Base-by-base conservation (phyloP, 1,140 invertebrate species). In the Drosophila neocordata region DNA sequence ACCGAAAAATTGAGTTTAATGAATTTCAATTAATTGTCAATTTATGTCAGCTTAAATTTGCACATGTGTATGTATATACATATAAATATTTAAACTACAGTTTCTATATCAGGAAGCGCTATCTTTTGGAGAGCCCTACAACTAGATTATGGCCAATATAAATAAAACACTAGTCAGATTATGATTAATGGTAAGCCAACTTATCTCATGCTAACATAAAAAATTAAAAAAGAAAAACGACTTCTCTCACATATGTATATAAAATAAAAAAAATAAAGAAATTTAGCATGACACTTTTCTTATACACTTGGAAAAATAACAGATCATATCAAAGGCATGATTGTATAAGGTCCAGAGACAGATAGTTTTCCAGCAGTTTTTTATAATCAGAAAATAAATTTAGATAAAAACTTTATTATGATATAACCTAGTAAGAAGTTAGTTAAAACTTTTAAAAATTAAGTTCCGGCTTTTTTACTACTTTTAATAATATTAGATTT, bases 1-100 rank as follows among this genome's bases (percentile, higher is more conserved):
- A 64, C 52, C 44, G 1, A 31, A 31, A 70, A 77, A 77, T 77
- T 53, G 73, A 69, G 34, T 55, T 55, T 69, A 77, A 76, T 76
- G 73, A 77, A 76, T 70, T 59, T 75, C 59, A 76, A 76, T 76
- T 59, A 59, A 52, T 5, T 15, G 63, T 41, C 72, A 76, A 76
- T 76, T 76, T 59, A 13, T 11, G 11, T 41, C 38, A 9, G 15
- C 15, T 20, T 18, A 59, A 34, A 62, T 74, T 57, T 69, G 58
- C 71, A 69, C 66, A 69, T 73, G 53, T 73, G 2, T 27, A 8
- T 1, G 8, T 13, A 31, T 2, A 11, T 8, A 12, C 4, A 52
- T 35, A 12, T 12, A 12, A 1, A 48, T 20, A 48, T 48, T 48
- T 11, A 11, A 48, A 48, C 8, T 20, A 48, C 15, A 18, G 1